phyloP scores from a whole-genome alignment of 2,888 invertebrate genomes.

The Clepsis dumicolana region DNA sequence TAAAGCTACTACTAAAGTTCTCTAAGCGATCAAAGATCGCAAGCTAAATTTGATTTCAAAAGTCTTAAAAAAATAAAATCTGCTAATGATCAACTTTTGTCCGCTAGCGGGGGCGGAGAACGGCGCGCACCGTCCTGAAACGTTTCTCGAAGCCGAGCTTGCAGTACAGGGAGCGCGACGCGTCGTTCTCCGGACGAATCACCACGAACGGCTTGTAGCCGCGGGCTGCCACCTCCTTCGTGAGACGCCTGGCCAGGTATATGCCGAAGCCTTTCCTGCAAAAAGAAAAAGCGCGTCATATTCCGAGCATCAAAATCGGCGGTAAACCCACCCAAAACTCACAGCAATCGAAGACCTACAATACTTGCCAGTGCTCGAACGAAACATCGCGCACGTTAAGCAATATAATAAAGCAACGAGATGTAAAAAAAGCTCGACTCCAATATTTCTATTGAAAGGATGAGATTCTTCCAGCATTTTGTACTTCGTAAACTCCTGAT shows the following conservation, averaged over 20 bases:
- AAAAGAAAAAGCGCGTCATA: too few species aligned
- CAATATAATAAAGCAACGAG: too few species aligned
- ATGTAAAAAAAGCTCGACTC: too few species aligned
- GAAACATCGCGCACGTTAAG: too few species aligned
- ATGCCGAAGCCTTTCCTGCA: constrained; percentile 90
- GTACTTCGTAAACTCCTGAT: neutral
- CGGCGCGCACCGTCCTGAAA: constrained; percentile 93
- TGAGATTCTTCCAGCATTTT: too few species aligned
- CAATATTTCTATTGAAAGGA: too few species aligned
- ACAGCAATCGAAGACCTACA: too few species aligned
- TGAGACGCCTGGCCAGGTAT: constrained; percentile 89
- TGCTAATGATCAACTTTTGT: constrained; percentile 78
- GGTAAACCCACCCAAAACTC: too few species aligned
- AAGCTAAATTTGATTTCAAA: constrained; percentile 82
- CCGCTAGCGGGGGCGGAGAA: constrained; percentile 87
- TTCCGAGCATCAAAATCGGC: too few species aligned
- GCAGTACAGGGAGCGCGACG: constrained; percentile 93
- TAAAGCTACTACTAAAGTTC: constrained; percentile 11
- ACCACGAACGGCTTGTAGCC: constrained; percentile 95
- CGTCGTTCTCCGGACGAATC: constrained; percentile 94
- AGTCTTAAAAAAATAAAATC: constrained; percentile 87
- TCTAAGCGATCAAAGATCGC: constrained; percentile 81
- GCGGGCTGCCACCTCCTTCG: constrained; percentile 88
- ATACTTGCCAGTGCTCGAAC: too few species aligned
- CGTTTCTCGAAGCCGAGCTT: constrained; percentile 93